A percentile compares a stretch with the other conserved stretches of the same genome.
Conservation (phyloP, 1,140 invertebrate genomes). For the Hirudo medicinalis region DNA sequence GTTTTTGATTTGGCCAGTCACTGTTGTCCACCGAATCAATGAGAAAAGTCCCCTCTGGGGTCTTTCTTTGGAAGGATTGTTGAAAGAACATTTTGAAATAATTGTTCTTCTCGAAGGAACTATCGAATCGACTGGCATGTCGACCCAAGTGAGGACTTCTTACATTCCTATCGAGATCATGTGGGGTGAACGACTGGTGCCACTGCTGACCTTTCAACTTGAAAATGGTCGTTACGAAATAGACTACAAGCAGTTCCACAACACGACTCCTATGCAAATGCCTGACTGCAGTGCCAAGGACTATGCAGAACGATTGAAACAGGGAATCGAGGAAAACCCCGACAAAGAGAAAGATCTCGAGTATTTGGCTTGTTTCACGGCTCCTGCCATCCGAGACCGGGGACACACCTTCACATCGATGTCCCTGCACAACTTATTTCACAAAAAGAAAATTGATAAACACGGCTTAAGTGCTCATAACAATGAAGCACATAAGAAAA, state of each 20-base stretch:
- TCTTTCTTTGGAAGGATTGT: conserved; percentile 20
- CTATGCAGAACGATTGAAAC: neutral
- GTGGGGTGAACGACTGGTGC: conserved; percentile 17
- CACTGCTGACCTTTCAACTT: conserved; percentile 15
- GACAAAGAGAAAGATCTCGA: neutral
- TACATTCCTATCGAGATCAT: conserved; percentile 19
- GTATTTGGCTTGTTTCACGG: conserved; percentile 11
- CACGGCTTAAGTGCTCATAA: no score
- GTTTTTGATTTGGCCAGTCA: conserved; percentile 18
- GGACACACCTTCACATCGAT: neutral
- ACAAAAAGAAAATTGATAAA: neutral
- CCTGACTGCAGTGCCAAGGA: conserved; percentile 20
- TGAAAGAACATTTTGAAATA: conserved; percentile 26
- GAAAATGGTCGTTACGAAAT: conserved; percentile 14
- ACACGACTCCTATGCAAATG: conserved; percentile 35
- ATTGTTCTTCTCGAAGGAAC: conserved; percentile 29
- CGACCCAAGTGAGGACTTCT: conserved; percentile 24
- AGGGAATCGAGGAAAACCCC: neutral
- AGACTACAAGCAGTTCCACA: conserved; percentile 20
- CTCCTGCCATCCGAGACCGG: conserved; percentile 8
- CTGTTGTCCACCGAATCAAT: conserved; percentile 19
- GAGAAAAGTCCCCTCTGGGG: conserved; percentile 25
- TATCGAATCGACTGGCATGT: conserved; percentile 28
- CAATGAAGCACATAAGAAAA: no score
- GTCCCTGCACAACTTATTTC: conserved; percentile 1